Conservation (phyloP, 2,888 invertebrate species). For the Andrena bicolor region DNA sequence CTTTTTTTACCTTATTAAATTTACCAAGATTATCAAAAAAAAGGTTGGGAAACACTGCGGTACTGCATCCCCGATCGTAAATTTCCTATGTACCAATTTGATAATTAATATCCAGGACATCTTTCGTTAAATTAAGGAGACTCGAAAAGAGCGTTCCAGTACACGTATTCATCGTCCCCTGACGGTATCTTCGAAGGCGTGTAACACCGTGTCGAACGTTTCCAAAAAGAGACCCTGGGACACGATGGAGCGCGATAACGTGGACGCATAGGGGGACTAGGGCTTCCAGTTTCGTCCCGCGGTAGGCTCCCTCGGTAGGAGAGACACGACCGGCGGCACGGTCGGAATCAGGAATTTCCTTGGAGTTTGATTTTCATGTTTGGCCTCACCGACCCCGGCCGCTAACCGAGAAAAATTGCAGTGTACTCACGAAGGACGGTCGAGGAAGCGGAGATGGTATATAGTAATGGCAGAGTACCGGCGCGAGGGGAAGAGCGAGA, state of each 20-base stretch:
- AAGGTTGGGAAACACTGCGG: too few species aligned
- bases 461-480: constrained; percentile 50
- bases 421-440: constrained; percentile 64
- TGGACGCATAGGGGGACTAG: not conserved
- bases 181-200: not conserved
- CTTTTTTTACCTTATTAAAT: too few species aligned
- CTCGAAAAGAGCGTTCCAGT: too few species aligned
- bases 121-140: too few species aligned
- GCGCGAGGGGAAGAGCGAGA: constrained; percentile 24
- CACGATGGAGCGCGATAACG: not conserved
- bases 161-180: too few species aligned
- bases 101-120: too few species aligned
- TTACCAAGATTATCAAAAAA: too few species aligned
- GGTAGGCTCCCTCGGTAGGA: not conserved
- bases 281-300: not conserved
- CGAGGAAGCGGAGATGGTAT: constrained; percentile 57
- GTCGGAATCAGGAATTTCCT: constrained; percentile 48
- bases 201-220: not conserved
- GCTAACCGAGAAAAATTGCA: constrained; percentile 69
- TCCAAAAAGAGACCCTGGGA: not conserved
- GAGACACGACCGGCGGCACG: not conserved
- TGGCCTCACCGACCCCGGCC: constrained; percentile 39
- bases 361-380: constrained; percentile 58
- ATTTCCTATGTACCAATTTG: too few species aligned
- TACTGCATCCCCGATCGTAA: too few species aligned